Base-by-base conservation (phyloP, 2,797 vertebrate genomes). In the Agapornis canus region DNA sequence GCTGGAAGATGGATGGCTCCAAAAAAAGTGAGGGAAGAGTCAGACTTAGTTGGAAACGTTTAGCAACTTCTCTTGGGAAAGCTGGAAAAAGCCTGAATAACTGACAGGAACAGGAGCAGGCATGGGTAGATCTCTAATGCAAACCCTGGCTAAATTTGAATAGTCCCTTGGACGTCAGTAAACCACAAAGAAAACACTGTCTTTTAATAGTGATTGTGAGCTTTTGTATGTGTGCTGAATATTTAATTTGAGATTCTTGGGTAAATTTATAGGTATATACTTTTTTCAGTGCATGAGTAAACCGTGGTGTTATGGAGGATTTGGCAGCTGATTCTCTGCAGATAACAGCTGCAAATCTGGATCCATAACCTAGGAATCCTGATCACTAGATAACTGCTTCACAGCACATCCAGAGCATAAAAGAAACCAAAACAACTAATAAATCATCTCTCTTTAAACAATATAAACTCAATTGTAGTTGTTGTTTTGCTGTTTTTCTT, bases 21-120 rank as follows among this genome's bases (percentile, higher is more conserved):
- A 39, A 77, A 63, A 60, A 82, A 91, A 92, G 80, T 54, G 73
- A 97, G 25, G 42, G 92, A 88, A 95, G 82, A 92, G 43, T 80
- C 82, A 92, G 51, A 23, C n/a, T 79, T 59, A 8, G 26, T 87
- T 82, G 72, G 76, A 87, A 97, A 78, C 42, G 52, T 83, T 94
- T 42, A 86, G 66, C 37, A 73, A 1, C 66, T 84, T 80, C 88
- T 80, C 81, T 87, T 82, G 76, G 76, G 82, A 90, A 84, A 90
- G 43, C 35, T 45, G 65, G 82, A 71, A 93, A 96, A 91, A 82
- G 20, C 40, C 54, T 40, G 19, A 76, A 52, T 77, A 76, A 86
- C 63, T 86, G 76, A 69, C 76, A 88, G 57, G 35, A 89, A 40
- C 27, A 59, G 81, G 18, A 87, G 37, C 32, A 82, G 47, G 11